Base-by-base conservation (phyloP, 1,140 invertebrate genomes). In the Papilio dardanus region DNA sequence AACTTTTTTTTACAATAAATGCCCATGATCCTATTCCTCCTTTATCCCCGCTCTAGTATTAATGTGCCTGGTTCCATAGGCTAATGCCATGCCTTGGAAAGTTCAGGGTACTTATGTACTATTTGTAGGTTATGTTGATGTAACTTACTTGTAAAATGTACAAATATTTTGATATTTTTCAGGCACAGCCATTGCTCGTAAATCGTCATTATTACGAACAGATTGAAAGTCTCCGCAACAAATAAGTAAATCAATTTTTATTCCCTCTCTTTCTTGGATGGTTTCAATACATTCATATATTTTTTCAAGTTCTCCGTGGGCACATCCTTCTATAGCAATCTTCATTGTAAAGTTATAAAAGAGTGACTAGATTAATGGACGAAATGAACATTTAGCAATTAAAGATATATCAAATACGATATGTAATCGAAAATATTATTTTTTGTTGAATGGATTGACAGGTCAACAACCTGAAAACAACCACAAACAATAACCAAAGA, bases 181-280 rank as follows among this genome's bases (percentile, higher is more conserved):
- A n/a, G 99, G 98, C 16, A 98, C 97, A 31, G 99, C 98, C 98
- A 99, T 99, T 77, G 97, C 97, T 66, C 95, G 89, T 24, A 99
- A 87, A 94, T 98, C 97, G 54, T 93, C 96, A 92, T 94, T 93
- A 94, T 98, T 98, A 78, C 97, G 93, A 0, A 96, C 96, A 1
- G 97, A 95, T 94, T 99, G 98, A 94, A 99, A 99, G 94, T 99
- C 99, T 1, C 99, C 99, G 94, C 99, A 99, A 86, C 99, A 99
- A 35, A 99, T 95, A 3, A 99, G 93, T 28, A 99, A 94, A 94
- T 99, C 98, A 67, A 98, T 94, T 91, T 97, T 97, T 58, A 96
- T 95, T 0, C 93, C 94, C 82, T 96, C 95, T 79, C 95, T 93
- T 84, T 96, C 94, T 94, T 98, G 96, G 54, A 97, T 92, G 74